Evolutionary conservation across 2,888 invertebrate species (phyloP).

Genomic region (Folsomia candida): DNA sequence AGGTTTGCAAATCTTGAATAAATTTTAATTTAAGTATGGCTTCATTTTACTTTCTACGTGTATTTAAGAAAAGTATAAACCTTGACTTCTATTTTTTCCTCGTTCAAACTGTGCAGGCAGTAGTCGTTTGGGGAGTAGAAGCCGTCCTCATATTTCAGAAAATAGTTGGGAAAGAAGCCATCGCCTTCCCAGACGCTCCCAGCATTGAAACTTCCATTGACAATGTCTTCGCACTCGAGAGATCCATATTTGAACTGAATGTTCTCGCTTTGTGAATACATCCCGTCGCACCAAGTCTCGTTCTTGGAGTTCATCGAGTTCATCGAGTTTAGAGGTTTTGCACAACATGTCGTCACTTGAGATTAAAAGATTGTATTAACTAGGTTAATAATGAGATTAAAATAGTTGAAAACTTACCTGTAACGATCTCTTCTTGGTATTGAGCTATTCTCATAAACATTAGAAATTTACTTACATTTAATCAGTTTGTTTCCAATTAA

Average conservation of each 20-base stretch:
- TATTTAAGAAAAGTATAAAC: too few species aligned
- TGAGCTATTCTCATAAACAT: background rate
- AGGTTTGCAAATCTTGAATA: slow-evolving; percentile 33
- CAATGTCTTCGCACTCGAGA: slow-evolving; percentile 29
- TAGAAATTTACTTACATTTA: too few species aligned
- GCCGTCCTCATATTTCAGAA: slow-evolving; percentile 34
- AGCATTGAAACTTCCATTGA: slow-evolving; percentile 29
- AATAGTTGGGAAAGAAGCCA: slow-evolving; percentile 39
- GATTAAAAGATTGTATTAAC: too few species aligned
- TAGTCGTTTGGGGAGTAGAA: slow-evolving; percentile 40
- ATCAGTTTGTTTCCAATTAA: too few species aligned
- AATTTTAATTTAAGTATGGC: too few species aligned
- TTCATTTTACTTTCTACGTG: too few species aligned
- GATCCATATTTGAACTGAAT: slow-evolving; percentile 34
- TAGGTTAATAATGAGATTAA: too few species aligned
- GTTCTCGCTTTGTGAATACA: slow-evolving; percentile 34
- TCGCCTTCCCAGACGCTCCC: slow-evolving; percentile 31
- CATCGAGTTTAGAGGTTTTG: slow-evolving; percentile 23
- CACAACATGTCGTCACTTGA: slow-evolving; percentile 38
- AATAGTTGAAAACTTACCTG: background rate
- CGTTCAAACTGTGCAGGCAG: slow-evolving; percentile 32
- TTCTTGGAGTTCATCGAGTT: slow-evolving; percentile 26
- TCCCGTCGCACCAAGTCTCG: slow-evolving; percentile 35
- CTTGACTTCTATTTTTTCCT: slow-evolving; percentile 35
- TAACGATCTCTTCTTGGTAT: too few species aligned